phyloP scores from a whole-genome alignment of 1,140 invertebrate species.

The Akabosia matsudoensis region DNA sequence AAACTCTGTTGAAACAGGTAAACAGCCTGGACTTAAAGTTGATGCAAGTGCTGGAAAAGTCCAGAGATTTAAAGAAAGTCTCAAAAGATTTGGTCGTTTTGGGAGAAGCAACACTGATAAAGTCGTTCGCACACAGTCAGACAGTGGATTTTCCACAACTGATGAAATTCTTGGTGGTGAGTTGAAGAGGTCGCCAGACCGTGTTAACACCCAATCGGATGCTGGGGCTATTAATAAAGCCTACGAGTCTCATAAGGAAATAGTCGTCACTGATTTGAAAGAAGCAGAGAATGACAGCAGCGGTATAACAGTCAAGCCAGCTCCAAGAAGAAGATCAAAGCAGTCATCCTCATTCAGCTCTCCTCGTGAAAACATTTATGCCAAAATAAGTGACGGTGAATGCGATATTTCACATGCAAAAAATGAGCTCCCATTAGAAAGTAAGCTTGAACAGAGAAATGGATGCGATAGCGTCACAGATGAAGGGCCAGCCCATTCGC shows the following conservation, averaged over 20 bases:
- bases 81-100: slow-evolving; percentile 33
- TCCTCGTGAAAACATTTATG: slow-evolving; percentile 5
- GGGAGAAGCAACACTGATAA: slow-evolving; percentile 31
- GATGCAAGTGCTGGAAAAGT: slow-evolving; percentile 36
- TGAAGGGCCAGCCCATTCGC: not conserved
- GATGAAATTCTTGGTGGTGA: not conserved
- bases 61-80: slow-evolving; percentile 31
- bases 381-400: not conserved
- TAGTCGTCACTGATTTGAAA: not conserved
- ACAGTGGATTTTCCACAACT: slow-evolving; percentile 17
- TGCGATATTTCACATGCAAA: not conserved
- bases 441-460: not conserved
- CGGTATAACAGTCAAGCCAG: slow-evolving; percentile 4
- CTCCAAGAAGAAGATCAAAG: not conserved
- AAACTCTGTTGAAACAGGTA: not conserved
- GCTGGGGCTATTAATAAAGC: not conserved
- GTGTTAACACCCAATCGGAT: not conserved
- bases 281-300: not conserved
- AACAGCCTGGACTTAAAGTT: slow-evolving; percentile 26
- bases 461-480: not conserved
- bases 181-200: not conserved
- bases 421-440: not conserved
- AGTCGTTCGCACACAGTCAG: slow-evolving; percentile 13
- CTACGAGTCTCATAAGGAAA: not conserved
- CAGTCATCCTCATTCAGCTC: not conserved